Conservation (phyloP, 2,888 invertebrate genomes). For the Neocrepidodera transversa region DNA sequence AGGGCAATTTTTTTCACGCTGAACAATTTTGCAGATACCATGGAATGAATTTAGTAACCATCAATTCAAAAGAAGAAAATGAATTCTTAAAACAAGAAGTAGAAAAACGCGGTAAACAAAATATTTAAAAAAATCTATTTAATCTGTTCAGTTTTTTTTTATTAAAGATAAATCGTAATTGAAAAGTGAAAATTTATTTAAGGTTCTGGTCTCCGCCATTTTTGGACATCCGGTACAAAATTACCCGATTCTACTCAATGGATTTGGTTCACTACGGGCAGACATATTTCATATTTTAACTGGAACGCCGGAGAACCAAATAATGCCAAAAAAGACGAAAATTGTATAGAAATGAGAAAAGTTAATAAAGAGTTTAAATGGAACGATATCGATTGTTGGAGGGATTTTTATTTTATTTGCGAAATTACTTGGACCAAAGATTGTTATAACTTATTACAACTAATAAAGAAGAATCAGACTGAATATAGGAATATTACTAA, state of each 20-base stretch:
- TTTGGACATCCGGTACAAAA: constrained; percentile 19
- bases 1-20: constrained; percentile 8
- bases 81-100: constrained; percentile 4
- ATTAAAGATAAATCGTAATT: no score
- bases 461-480: not conserved
- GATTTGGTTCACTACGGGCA: constrained; percentile 21
- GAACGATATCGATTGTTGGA: constrained; percentile 10
- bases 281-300: not conserved
- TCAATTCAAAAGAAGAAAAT: constrained; percentile 16
- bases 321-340: constrained; percentile 4
- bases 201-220: not conserved
- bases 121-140: not conserved
- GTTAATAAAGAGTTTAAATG: not conserved
- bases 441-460: not conserved
- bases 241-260: constrained; percentile 2
- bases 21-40: constrained; percentile 23
- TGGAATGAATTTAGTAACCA: constrained; percentile 13
- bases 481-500: not conserved
- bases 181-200: no score
- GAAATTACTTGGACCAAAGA: constrained; percentile 6
- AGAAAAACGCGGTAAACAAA: constrained; percentile 8
- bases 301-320: constrained; percentile 14
- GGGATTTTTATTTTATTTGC: not conserved
- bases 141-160: not conserved
- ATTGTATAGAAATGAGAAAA: constrained; percentile 18